Conservation (phyloP, 2,888 invertebrate species). For the Ophraella communa region DNA sequence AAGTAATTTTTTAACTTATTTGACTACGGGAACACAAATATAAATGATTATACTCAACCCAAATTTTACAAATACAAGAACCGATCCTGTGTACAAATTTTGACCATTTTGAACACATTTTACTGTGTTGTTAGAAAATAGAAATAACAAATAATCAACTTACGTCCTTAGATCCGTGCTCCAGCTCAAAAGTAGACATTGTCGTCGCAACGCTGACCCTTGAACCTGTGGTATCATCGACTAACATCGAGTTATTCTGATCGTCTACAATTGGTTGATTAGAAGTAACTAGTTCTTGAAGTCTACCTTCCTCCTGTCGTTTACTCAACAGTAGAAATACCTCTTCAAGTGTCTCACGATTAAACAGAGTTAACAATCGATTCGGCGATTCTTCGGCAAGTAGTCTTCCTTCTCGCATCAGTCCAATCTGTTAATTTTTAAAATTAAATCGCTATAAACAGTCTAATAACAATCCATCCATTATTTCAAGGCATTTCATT, state of each 20-base stretch:
- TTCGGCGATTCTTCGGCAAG: conserved; percentile 85
- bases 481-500: too few relatives aligned
- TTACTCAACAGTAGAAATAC: conserved; percentile 83
- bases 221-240: conserved; percentile 27
- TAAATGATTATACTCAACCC: too few relatives aligned
- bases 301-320: conserved; percentile 63
- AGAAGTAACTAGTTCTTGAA: conserved; percentile 38
- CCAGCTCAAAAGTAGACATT: conserved; percentile 42
- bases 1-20: too few relatives aligned
- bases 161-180: conserved; percentile 48
- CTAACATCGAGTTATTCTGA: conserved; percentile 36
- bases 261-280: conserved; percentile 33
- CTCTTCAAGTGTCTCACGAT: conserved; percentile 80
- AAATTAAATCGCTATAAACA: too few relatives aligned
- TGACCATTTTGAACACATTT: too few relatives aligned
- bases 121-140: too few relatives aligned
- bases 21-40: too few relatives aligned
- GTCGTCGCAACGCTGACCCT: conserved; percentile 38
- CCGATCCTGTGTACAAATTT: too few relatives aligned
- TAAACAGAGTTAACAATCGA: conserved; percentile 72
- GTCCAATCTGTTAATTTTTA: too few relatives aligned
- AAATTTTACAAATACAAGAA: too few relatives aligned
- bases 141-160: conserved; percentile 14
- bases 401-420: conserved; percentile 85
- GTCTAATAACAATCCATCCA: too few relatives aligned